These are phyloP conservation scores for Aleiodes alternator DNA, from an alignment of 2,888 invertebrate species.

Conservation along the genomic window DNA sequence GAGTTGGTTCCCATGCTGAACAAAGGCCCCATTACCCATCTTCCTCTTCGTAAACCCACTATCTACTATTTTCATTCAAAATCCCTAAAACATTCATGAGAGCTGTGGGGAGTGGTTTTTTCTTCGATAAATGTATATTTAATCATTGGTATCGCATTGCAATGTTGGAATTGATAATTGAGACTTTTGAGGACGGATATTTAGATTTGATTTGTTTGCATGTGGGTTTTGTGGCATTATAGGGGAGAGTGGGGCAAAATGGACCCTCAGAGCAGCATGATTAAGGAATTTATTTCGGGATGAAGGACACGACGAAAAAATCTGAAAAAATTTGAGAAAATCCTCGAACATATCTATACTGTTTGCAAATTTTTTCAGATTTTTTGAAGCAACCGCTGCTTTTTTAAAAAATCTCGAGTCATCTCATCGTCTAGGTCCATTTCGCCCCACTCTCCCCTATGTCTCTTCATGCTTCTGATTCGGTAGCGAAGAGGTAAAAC, in stretches of 20 bases:
- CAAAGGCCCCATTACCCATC: constrained; percentile 71
- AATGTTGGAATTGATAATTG: constrained; percentile 20
- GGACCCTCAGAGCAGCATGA: too few species aligned
- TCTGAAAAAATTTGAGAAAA: too few species aligned
- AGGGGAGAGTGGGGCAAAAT: too few species aligned
- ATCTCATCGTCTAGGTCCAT: too few species aligned
- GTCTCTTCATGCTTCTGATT: neutral
- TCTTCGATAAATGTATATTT: constrained; percentile 69
- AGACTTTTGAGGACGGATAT: constrained; percentile 39
- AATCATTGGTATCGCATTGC: constrained; percentile 69
- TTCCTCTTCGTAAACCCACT: constrained; percentile 60
- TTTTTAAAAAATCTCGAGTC: too few species aligned
- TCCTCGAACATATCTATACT: too few species aligned
- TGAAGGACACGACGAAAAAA: too few species aligned
- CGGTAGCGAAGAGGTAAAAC: too few species aligned
- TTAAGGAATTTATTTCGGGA: too few species aligned
- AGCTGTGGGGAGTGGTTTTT: constrained; percentile 70
- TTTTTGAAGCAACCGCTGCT: too few species aligned
- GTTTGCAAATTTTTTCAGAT: too few species aligned
- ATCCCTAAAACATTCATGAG: constrained; percentile 68
- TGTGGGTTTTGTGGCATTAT: constrained; percentile 51
- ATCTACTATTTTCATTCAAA: constrained; percentile 53
- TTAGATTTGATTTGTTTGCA: constrained; percentile 49
- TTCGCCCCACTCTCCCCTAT: too few species aligned
- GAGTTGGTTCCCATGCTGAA: constrained; percentile 71